phyloP scores from a whole-genome alignment of 2,888 invertebrate genomes.

The Andrena marginata region DNA sequence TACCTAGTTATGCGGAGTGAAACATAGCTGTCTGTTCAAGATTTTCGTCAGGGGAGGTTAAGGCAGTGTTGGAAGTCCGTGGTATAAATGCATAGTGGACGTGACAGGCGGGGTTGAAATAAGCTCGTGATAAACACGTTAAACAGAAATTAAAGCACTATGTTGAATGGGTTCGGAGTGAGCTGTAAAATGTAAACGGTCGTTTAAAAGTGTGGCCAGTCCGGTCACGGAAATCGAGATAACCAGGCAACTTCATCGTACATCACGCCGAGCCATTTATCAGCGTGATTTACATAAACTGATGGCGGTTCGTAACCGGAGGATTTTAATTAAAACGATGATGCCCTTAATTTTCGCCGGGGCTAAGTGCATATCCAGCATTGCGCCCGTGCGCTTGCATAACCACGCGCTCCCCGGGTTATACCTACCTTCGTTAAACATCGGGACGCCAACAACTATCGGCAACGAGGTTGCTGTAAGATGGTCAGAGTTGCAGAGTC shows the following conservation, averaged over 20 bases:
- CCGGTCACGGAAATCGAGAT: constrained; percentile 64
- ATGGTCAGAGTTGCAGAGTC: background rate
- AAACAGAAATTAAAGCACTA: constrained; percentile 22
- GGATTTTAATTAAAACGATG: constrained; percentile 71
- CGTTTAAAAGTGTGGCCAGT: constrained; percentile 53
- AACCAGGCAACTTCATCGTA: constrained; percentile 56
- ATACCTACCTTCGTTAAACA: constrained; percentile 28
- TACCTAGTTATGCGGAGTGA: background rate
- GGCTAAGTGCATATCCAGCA: constrained; percentile 37
- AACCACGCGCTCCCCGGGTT: constrained; percentile 36
- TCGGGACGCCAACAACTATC: constrained; percentile 25
- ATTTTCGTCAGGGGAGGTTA: no score
- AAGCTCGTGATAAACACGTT: constrained; percentile 9
- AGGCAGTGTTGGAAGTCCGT: no score
- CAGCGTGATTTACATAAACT: constrained; percentile 69
- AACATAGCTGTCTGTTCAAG: background rate
- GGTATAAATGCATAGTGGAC: no score
- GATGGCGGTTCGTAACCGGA: constrained; percentile 57
- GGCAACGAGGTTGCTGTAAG: constrained; percentile 11
- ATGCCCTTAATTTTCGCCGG: constrained; percentile 64
- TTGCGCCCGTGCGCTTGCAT: constrained; percentile 43
- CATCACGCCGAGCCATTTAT: constrained; percentile 62
- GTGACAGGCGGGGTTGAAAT: no score
- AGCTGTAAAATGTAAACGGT: constrained; percentile 44
- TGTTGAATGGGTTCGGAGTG: constrained; percentile 42